phyloP scores from a whole-genome alignment of 2,888 invertebrate genomes.

The Allophyes oxyacanthae region DNA sequence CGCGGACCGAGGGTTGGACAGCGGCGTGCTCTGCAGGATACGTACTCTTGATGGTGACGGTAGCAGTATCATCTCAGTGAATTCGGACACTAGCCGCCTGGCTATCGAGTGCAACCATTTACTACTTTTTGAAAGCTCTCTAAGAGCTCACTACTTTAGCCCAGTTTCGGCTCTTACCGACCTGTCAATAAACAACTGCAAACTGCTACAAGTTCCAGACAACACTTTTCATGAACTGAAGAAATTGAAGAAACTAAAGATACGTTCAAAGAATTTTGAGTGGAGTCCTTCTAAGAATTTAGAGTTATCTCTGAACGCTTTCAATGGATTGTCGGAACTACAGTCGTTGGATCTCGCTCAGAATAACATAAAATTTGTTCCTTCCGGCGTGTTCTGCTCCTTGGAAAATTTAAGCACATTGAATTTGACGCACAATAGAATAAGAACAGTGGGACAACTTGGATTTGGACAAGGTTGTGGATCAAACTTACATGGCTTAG shows the following conservation, averaged over 20 bases:
- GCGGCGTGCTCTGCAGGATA: constrained; percentile 91
- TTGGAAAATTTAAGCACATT: constrained; percentile 94
- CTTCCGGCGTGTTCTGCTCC: constrained; percentile 94
- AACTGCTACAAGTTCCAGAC: constrained; percentile 93
- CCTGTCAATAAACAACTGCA: constrained; percentile 93
- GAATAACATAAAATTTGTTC: constrained; percentile 95
- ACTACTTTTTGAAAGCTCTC: constrained; percentile 93
- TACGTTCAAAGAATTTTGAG: constrained; percentile 94
- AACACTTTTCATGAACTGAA: constrained; percentile 94
- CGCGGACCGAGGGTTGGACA: constrained; percentile 82
- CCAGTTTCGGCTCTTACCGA: constrained; percentile 93
- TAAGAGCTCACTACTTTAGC: constrained; percentile 92
- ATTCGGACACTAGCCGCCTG: constrained; percentile 92
- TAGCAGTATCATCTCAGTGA: constrained; percentile 90
- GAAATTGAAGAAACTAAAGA: constrained; percentile 93
- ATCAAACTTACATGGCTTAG: constrained; percentile 93
- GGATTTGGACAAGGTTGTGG: constrained; percentile 92
- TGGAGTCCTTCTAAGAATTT: constrained; percentile 94
- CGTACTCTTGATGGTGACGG: constrained; percentile 92
- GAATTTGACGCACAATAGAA: constrained; percentile 95
- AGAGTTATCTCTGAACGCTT: constrained; percentile 92
- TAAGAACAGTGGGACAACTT: constrained; percentile 93
- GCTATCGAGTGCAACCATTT: constrained; percentile 94
- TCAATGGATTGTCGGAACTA: constrained; percentile 94
- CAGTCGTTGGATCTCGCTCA: constrained; percentile 94